A percentile compares a stretch with the other conserved stretches of the same genome.
These are phyloP conservation scores for Mesoligia furuncula DNA, from an alignment of 2,888 invertebrate species.

Conservation along the genomic window DNA sequence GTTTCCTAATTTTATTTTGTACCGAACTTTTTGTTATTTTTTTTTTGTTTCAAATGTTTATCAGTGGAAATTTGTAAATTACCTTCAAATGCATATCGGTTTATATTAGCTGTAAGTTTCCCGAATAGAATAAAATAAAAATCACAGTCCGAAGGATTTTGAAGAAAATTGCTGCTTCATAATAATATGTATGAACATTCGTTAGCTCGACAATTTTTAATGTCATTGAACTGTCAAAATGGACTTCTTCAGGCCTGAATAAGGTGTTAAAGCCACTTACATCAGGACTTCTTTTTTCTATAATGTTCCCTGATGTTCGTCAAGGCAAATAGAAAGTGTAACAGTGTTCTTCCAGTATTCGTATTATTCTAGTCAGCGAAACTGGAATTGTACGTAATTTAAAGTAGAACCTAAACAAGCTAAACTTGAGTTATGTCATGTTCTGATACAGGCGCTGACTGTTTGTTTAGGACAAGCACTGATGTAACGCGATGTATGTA, in stretches of 20 bases:
- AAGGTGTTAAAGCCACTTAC: background rate
- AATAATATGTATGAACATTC: background rate
- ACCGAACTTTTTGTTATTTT: too few species aligned
- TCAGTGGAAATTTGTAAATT: background rate
- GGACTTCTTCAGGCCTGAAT: background rate
- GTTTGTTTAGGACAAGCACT: slow-evolving; percentile 53
- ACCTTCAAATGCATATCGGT: background rate
- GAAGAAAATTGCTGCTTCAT: background rate
- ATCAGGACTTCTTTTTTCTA: background rate
- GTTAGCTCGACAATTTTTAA: background rate
- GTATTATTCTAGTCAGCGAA: slow-evolving; percentile 28
- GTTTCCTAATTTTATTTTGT: too few species aligned
- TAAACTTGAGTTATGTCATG: slow-evolving; percentile 25
- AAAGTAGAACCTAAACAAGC: slow-evolving; percentile 52
- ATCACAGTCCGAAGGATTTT: background rate
- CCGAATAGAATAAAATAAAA: background rate
- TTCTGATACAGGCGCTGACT: slow-evolving; percentile 18
- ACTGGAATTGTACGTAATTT: slow-evolving; percentile 4
- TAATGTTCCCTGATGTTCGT: background rate
- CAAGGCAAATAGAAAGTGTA: background rate
- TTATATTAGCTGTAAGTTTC: background rate
- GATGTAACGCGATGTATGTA: slow-evolving; percentile 18
- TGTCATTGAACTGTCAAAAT: background rate
- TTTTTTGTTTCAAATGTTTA: background rate
- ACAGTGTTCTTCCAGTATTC: slow-evolving; percentile 8